Evolutionary conservation across 2,113 vertebrate species (phyloP).

Genomic region (Oryctolagus cuniculus): mOryCun1.1 NC_091453.1:131121501-131122000

Average conservation of each 20-base stretch:
- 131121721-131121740: slow-evolving; percentile 84
- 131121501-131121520: background rate
- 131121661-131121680: slow-evolving; percentile 69
- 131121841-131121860: background rate
- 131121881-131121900: slow-evolving; percentile 50
- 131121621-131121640: background rate
- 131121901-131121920: background rate
- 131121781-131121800: slow-evolving; percentile 3
- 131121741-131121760: slow-evolving; percentile 74
- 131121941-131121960: slow-evolving; percentile 14
- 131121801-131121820: slow-evolving; percentile 42
- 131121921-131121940: slow-evolving; percentile 44
- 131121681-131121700: slow-evolving; percentile 76
- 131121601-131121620: slow-evolving; percentile 7
- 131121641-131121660: slow-evolving; percentile 68
- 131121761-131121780: slow-evolving; percentile 58
- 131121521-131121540: background rate
- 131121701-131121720: slow-evolving; percentile 80
- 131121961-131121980: background rate
- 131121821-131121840: slow-evolving; percentile 41
- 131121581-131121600: background rate
- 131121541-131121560: background rate
- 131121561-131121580: background rate
- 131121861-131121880: slow-evolving; percentile 29
- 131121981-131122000: background rate